These are phyloP conservation scores for Brachionus koreanus DNA, from an alignment of 1,140 invertebrate species.

Conservation along the genomic window DNA sequence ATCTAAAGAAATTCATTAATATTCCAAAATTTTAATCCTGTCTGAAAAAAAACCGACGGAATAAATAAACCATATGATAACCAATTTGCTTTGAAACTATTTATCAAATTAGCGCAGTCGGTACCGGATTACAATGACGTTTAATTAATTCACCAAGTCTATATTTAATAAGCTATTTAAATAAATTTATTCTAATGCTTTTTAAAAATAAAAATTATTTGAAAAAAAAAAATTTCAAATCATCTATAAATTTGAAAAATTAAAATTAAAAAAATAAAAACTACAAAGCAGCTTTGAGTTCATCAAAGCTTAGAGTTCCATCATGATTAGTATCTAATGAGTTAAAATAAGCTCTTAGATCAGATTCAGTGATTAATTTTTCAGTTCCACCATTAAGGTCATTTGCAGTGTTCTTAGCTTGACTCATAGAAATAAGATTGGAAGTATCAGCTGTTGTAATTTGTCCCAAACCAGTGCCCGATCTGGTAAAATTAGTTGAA, in stretches of 20 bases:
- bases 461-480: background rate
- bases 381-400: slow-evolving; percentile 21
- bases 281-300: slow-evolving; percentile 14
- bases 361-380: background rate
- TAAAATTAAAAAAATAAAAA: background rate
- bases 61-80: background rate
- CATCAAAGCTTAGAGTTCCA: slow-evolving; percentile 15
- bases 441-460: background rate
- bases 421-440: background rate
- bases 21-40: slow-evolving; percentile 3
- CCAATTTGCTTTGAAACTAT: background rate
- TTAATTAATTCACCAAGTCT: background rate
- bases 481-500: background rate
- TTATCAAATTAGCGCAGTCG: background rate
- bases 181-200: slow-evolving; percentile 8
- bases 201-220: background rate
- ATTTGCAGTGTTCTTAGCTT: background rate
- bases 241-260: background rate
- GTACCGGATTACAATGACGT: slow-evolving; percentile 8
- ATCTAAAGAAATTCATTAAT: background rate
- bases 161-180: background rate
- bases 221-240: background rate
- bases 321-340: slow-evolving; percentile 17
- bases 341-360: slow-evolving; percentile 24
- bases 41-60: background rate